Conservation (phyloP, 2,113 vertebrate species). For the Esox niger region DNA sequence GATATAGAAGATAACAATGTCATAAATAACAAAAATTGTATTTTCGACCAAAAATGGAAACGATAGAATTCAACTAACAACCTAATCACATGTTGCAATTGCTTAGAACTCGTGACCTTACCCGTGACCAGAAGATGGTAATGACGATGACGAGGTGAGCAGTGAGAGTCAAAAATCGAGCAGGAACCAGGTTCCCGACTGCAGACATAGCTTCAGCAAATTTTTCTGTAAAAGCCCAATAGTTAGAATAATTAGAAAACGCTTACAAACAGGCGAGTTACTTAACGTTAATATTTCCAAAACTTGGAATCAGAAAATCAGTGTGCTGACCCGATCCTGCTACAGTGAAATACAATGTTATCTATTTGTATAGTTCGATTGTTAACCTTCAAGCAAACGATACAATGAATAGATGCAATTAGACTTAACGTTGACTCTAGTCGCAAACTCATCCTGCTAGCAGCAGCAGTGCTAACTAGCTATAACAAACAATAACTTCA, state of each 20-base stretch:
- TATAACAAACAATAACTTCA: no score
- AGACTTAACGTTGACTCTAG: not conserved
- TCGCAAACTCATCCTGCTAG: not conserved
- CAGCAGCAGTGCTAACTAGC: no score
- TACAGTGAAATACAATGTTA: no score
- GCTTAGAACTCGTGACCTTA: conserved; percentile 52
- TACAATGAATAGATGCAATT: not conserved
- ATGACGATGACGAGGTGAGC: conserved; percentile 87
- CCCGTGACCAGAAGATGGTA: conserved; percentile 88
- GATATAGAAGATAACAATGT: no score
- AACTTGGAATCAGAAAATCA: not conserved
- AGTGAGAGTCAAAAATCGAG: conserved; percentile 81
- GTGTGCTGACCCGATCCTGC: not conserved
- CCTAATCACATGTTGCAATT: not conserved
- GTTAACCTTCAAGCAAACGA: no score
- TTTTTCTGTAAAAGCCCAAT: no score
- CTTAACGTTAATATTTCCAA: not conserved
- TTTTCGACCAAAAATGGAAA: no score
- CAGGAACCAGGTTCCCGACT: conserved; percentile 77
- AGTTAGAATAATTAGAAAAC: not conserved
- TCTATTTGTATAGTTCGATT: no score
- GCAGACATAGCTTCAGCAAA: conserved; percentile 66
- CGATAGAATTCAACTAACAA: no score
- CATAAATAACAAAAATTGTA: no score
- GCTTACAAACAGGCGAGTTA: not conserved